Evolutionary conservation across 2,888 invertebrate genomes (phyloP).

Genomic region (Hemicrepidius hirtus): DNA sequence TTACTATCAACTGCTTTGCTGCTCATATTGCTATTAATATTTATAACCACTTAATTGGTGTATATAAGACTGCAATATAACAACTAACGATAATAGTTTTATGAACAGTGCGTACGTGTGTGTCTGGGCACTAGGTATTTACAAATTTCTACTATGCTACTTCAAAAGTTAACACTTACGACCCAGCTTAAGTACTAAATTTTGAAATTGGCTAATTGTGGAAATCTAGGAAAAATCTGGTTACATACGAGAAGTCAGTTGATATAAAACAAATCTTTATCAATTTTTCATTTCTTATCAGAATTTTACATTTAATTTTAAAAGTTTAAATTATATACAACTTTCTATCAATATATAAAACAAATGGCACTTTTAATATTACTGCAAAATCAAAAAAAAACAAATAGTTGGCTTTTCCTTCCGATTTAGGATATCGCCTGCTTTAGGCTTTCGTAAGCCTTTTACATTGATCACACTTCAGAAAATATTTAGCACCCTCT

Average conservation of each 20-base stretch:
- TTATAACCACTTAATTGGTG: slow-evolving; percentile 48
- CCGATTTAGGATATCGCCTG: too few species aligned
- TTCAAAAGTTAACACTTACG: slow-evolving; percentile 56
- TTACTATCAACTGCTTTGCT: slow-evolving; percentile 68
- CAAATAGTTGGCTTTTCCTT: too few species aligned
- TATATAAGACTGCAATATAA: slow-evolving; percentile 36
- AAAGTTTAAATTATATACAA: slow-evolving; percentile 17
- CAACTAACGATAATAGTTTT: slow-evolving; percentile 58
- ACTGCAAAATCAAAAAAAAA: too few species aligned
- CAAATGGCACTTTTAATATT: not conserved
- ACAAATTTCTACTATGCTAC: slow-evolving; percentile 48
- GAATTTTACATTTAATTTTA: not conserved
- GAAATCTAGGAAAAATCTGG: slow-evolving; percentile 49
- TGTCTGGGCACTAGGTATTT: slow-evolving; percentile 56
- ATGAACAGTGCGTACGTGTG: slow-evolving; percentile 58
- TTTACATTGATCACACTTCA: too few species aligned
- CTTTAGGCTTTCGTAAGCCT: too few species aligned
- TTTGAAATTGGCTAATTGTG: slow-evolving; percentile 45
- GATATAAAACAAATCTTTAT: slow-evolving; percentile 38
- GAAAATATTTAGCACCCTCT: too few species aligned
- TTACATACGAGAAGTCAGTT: slow-evolving; percentile 52
- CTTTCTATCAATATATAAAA: not conserved
- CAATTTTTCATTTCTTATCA: not conserved
- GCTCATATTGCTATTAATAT: slow-evolving; percentile 65
- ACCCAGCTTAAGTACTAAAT: slow-evolving; percentile 63